A percentile compares a stretch with the other conserved stretches of the same genome.
phyloP scores from a whole-genome alignment of 2,888 invertebrate genomes.

The Crepidodera aurea region DNA sequence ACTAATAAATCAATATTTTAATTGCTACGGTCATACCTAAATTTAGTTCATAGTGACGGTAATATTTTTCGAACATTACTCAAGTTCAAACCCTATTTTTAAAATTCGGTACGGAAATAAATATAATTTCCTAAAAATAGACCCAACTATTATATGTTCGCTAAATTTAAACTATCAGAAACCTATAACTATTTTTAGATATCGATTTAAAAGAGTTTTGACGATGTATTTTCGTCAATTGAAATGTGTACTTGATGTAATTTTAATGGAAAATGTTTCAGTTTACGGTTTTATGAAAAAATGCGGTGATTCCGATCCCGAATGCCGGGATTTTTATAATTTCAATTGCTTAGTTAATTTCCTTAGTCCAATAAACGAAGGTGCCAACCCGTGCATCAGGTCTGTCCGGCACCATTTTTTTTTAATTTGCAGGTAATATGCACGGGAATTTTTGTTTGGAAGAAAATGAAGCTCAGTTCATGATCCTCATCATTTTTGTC shows the following conservation, averaged over 20 bases:
- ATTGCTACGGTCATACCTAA: slow-evolving; percentile 9
- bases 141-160: not conserved
- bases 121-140: slow-evolving; percentile 16
- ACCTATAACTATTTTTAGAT: slow-evolving; percentile 14
- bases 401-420: too few species aligned
- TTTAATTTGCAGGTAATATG: too few species aligned
- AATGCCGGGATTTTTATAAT: too few species aligned
- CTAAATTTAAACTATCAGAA: slow-evolving; percentile 2
- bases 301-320: too few species aligned
- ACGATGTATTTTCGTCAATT: not conserved
- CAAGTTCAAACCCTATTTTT: slow-evolving; percentile 25
- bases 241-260: not conserved
- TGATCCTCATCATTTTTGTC: too few species aligned
- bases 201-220: not conserved
- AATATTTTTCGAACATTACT: slow-evolving; percentile 6
- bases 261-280: not conserved
- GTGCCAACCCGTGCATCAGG: too few species aligned
- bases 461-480: too few species aligned
- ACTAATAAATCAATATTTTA: slow-evolving; percentile 4
- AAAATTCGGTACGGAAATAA: slow-evolving; percentile 19
- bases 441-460: too few species aligned
- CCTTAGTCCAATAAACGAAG: too few species aligned
- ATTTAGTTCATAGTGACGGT: slow-evolving; percentile 10
- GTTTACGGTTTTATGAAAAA: too few species aligned
- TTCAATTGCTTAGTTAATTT: too few species aligned